Conservation (phyloP, 2,113 vertebrate species). For the Spilogale gracilis region DNA sequence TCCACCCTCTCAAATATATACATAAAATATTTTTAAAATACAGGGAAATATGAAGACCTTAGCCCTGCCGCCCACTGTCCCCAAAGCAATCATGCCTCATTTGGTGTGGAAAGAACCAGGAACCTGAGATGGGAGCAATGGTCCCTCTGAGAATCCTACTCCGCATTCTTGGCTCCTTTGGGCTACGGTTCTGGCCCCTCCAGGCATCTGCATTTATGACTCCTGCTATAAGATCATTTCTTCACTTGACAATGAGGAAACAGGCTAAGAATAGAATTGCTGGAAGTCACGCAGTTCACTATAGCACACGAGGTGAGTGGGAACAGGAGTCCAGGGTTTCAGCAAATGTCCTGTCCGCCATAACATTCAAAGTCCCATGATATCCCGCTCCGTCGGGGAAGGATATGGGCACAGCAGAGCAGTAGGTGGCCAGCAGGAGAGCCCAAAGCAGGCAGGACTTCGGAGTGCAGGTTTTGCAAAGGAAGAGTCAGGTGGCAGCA, state of each 20-base stretch:
- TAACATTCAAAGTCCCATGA: not conserved
- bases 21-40: not conserved
- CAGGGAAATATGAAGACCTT: not conserved
- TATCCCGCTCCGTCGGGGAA: too few species aligned
- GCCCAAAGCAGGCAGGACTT: not conserved
- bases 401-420: not conserved
- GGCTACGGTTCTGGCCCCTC: not conserved
- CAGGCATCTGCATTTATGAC: not conserved
- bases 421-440: not conserved
- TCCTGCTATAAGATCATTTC: not conserved
- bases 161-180: not conserved
- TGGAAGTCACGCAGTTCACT: not conserved
- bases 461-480: not conserved
- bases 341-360: not conserved
- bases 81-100: not conserved
- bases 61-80: not conserved
- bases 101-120: fast-evolving
- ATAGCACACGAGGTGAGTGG: not conserved
- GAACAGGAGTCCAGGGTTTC: not conserved
- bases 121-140: not conserved
- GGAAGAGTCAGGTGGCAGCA: not conserved
- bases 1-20: not conserved
- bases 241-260: not conserved
- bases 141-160: not conserved
- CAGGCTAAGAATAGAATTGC: not conserved